Evolutionary conservation across 1,140 invertebrate genomes (phyloP), one percentile per base, ranked within the genome.

Genomic region (Drosophila tani): DNA sequence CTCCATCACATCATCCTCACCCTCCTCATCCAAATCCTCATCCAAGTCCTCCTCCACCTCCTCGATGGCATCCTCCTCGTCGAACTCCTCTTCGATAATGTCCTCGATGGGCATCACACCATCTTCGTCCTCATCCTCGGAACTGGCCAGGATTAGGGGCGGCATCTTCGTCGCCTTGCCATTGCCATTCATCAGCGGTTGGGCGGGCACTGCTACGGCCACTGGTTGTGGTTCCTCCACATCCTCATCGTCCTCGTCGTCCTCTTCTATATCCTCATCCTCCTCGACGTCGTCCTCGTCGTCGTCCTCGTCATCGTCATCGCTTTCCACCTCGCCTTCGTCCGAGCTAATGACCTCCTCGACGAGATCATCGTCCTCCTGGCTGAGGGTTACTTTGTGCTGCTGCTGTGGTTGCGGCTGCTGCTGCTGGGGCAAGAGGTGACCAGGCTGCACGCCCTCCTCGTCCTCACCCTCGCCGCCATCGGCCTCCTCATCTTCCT

Each of bases 81-180:
- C 82, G 57, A 70, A 85, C 15, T 85, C 82, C 51, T 84, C 82
- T 8, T 88, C 79, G 47, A 81, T 87, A 62, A 88, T 91, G 62
- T 91, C 75, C 24, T 82, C 78, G 51, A 84, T 79, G 41, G 59
- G 64, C 56, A 91, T 66, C 3, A 75, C 51, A 32, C 55, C 73
- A 3, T 67, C 74, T 2, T 50, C 77, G 0, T 56, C 63, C 0
- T 62, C 76, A 0, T 71, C 76, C 12, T 76, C 83, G 2, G 83
- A 87, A 8, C 63, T 76, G 29, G 74, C 57, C 63, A 82, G 47
- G 0, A 85, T 67, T 7, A 76, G 49, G 27, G 62, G 47, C 32
- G 56, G 55, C 53, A 41, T 82, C 58, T 43, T 76, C 38, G 62
- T 76, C 38, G 62, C 59, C 51, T 45, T 66, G 46, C 64, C 47